A percentile compares a stretch with the other conserved stretches of the same genome.
phyloP scores from a whole-genome alignment of 2,888 invertebrate genomes.

The Deilephila porcellus region DNA sequence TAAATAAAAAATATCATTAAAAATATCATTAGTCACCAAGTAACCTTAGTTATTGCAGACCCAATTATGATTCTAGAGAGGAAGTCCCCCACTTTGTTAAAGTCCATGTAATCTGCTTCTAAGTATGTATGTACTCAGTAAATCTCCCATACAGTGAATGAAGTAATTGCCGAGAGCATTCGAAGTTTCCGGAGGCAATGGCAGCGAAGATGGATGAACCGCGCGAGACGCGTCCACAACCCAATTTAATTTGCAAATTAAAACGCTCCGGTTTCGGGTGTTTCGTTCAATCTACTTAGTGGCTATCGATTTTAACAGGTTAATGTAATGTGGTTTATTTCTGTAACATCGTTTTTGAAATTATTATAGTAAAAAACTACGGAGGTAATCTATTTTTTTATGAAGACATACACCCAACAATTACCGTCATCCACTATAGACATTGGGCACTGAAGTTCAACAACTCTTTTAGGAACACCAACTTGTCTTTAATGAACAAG shows the following conservation, averaged over 20 bases:
- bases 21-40: too few species aligned
- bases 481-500: too few species aligned
- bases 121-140: background rate
- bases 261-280: background rate
- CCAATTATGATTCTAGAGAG: too few species aligned
- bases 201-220: constrained; percentile 13
- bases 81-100: background rate
- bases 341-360: too few species aligned
- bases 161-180: background rate
- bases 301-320: constrained; percentile 3
- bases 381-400: too few species aligned
- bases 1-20: too few species aligned
- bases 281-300: background rate
- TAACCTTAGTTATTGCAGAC: too few species aligned
- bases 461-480: too few species aligned
- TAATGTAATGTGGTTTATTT: background rate
- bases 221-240: background rate
- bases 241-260: constrained; percentile 23
- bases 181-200: background rate
- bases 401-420: too few species aligned
- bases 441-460: too few species aligned
- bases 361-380: too few species aligned
- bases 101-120: background rate
- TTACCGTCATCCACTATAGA: too few species aligned
- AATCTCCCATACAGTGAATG: background rate